A percentile compares a stretch with the other conserved stretches of the same genome.
These are phyloP conservation scores for Jaculus jaculus DNA, from an alignment of 2,113 vertebrate genomes.

Conservation along the genomic window DNA sequence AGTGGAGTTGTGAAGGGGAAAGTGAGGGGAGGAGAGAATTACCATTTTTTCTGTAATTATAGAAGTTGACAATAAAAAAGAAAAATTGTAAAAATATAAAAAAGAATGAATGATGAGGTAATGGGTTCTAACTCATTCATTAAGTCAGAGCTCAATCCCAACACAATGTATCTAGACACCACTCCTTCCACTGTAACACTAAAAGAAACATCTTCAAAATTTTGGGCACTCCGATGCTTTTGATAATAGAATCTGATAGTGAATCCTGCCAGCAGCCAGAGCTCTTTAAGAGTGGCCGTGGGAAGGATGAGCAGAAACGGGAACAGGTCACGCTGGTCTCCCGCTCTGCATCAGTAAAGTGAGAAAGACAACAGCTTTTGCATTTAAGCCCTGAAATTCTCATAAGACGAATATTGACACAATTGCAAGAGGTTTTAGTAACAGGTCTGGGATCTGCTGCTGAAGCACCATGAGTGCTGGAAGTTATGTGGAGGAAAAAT, in stretches of 20 bases:
- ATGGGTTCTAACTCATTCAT: neutral
- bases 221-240: neutral
- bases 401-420: neutral
- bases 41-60: no score
- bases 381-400: neutral
- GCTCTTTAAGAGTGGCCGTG: neutral
- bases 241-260: neutral
- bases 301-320: neutral
- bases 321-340: neutral
- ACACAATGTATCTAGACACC: neutral
- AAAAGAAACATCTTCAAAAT: neutral
- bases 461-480: neutral
- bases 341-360: neutral
- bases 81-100: no score
- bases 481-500: neutral
- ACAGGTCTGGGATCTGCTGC: neutral
- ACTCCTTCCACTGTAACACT: neutral
- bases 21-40: no score
- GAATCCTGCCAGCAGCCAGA: neutral
- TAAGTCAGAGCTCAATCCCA: neutral
- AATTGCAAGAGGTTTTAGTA: neutral
- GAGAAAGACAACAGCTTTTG: neutral
- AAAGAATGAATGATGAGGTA: neutral
- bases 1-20: no score
- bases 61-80: no score